Conservation (phyloP, 2,113 vertebrate species). For the Perccottus glenii region DNA sequence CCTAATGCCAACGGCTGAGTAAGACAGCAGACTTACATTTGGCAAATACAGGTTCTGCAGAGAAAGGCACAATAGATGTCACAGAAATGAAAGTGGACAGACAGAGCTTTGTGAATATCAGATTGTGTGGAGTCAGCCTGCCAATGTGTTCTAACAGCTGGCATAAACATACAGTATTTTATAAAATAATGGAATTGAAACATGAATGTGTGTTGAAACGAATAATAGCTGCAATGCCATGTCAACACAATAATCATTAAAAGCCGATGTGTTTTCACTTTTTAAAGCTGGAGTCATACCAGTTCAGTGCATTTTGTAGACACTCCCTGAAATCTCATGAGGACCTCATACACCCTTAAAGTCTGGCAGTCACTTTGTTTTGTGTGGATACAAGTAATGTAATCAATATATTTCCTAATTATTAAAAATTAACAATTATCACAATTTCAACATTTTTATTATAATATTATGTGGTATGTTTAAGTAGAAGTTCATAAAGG, state of each 20-base stretch:
- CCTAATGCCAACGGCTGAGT: constrained; percentile 29
- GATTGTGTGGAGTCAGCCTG: constrained; percentile 8
- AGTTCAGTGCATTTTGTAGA: constrained; percentile 21
- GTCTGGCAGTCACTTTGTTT: not conserved
- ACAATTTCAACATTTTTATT: too few relatives aligned
- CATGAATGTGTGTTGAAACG: constrained; percentile 7
- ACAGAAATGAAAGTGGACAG: constrained; percentile 22
- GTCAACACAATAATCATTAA: constrained; percentile 29
- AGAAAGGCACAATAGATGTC: constrained; percentile 10
- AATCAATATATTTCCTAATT: not conserved
- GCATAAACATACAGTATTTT: constrained; percentile 9
- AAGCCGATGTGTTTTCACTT: constrained; percentile 11
- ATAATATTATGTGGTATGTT: too few relatives aligned
- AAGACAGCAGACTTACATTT: constrained; percentile 24
- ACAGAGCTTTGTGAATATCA: constrained; percentile 16
- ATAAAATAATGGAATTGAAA: constrained; percentile 5
- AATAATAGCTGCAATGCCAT: constrained; percentile 1
- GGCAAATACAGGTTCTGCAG: constrained; percentile 21
- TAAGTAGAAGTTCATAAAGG: too few relatives aligned
- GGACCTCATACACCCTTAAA: constrained; percentile 18
- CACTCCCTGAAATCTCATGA: constrained; percentile 2
- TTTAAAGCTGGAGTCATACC: constrained; percentile 19
- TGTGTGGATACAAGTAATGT: not conserved
- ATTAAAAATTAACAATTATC: too few relatives aligned
- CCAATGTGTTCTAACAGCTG: not conserved